These are phyloP conservation scores for Mallotus villosus DNA, from an alignment of 2,797 vertebrate genomes.

Conservation along the genomic window DNA sequence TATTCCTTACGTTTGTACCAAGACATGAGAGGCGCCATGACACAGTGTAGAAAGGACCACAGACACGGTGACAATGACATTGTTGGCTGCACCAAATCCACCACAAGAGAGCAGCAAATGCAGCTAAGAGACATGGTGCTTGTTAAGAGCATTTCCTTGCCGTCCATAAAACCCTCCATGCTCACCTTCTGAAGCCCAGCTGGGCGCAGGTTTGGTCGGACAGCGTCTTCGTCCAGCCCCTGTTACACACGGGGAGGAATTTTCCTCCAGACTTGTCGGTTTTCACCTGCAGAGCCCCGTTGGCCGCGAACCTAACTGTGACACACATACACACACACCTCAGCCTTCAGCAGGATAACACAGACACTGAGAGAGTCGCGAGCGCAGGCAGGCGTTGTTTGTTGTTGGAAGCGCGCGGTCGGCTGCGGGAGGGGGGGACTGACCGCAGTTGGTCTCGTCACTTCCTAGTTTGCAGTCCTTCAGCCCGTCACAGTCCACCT, in stretches of 20 bases:
- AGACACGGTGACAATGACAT: neutral
- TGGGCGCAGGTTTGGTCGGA: constrained; percentile 77
- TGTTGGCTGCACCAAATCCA: neutral
- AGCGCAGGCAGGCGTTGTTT: neutral
- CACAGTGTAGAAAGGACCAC: neutral
- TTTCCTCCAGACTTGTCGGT: constrained; percentile 51
- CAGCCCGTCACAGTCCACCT: constrained; percentile 71
- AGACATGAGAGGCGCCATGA: no score
- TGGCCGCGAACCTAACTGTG: constrained; percentile 74
- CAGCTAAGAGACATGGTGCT: neutral
- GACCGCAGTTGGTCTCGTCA: constrained; percentile 81
- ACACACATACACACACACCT: neutral
- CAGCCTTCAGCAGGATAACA: neutral
- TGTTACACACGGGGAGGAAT: constrained; percentile 78
- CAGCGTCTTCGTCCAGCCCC: constrained; percentile 61
- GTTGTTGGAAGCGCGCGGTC: neutral
- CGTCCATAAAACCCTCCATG: neutral
- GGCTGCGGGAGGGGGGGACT: constrained; percentile 35
- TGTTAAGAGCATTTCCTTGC: neutral
- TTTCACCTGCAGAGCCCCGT: constrained; percentile 73
- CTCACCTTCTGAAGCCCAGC: constrained; percentile 78
- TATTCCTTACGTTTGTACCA: no score
- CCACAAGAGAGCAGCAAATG: constrained; percentile 10
- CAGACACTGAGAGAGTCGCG: neutral
- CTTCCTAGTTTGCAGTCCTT: constrained; percentile 75